Evolutionary conservation across 2,888 invertebrate species (phyloP).

Genomic region (Electrophaes corylata): DNA sequence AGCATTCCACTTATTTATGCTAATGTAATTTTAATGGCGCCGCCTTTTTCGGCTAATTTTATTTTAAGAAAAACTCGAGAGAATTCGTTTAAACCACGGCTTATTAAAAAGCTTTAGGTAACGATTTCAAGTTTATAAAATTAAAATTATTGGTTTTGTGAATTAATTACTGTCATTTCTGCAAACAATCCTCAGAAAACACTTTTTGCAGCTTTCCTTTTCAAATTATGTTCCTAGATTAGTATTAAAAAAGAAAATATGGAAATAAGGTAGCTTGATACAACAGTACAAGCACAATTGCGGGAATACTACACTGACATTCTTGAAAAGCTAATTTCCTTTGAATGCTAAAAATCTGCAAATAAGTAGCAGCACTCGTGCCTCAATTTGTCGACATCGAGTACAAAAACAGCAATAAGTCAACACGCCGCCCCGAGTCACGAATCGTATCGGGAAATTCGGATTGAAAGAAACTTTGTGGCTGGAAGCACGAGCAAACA

Average conservation of each 20-base stretch:
- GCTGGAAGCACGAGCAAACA: conserved; percentile 44
- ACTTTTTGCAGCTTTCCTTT: too few species aligned
- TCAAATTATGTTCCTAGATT: not conserved
- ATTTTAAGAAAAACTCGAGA: conserved; percentile 75
- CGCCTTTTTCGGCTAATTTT: conserved; percentile 82
- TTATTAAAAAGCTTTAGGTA: conserved; percentile 73
- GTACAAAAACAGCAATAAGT: conserved; percentile 54
- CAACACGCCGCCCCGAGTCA: conserved; percentile 59
- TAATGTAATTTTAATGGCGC: conserved; percentile 84
- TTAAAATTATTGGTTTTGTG: conserved; percentile 65
- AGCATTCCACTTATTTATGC: conserved; percentile 84
- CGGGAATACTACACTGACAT: not conserved
- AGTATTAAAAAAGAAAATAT: not conserved
- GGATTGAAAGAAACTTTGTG: conserved; percentile 66
- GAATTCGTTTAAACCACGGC: conserved; percentile 76
- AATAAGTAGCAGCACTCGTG: conserved; percentile 37
- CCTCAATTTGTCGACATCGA: conserved; percentile 43
- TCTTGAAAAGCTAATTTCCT: conserved; percentile 21
- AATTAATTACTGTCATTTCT: conserved; percentile 1
- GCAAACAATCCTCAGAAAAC: not conserved
- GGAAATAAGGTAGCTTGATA: not conserved
- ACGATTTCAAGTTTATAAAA: conserved; percentile 69
- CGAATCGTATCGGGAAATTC: conserved; percentile 65
- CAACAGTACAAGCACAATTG: not conserved
- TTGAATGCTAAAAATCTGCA: conserved; percentile 29